phyloP scores from a whole-genome alignment of 2,113 vertebrate species.

The Nansenia antarctica region DNA sequence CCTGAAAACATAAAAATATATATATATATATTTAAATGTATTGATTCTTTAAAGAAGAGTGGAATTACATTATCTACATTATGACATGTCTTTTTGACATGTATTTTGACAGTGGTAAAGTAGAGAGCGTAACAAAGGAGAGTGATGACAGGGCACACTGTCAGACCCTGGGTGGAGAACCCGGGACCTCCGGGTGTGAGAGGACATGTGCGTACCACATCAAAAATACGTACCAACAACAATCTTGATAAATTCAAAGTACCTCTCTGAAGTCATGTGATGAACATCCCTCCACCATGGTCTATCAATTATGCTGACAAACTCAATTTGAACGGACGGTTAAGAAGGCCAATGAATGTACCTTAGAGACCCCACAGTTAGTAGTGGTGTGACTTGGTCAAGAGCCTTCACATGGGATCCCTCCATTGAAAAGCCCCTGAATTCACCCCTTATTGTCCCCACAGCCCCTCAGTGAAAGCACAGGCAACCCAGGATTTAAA shows the following conservation, averaged over 20 bases:
- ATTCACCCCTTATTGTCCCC: slow-evolving; percentile 59
- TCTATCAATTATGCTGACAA: slow-evolving; percentile 34
- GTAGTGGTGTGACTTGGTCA: slow-evolving; percentile 58
- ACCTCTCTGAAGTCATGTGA: not conserved
- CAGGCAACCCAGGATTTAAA: slow-evolving; percentile 78
- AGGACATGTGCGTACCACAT: no score
- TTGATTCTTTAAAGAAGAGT: no score
- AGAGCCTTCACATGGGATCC: slow-evolving; percentile 62
- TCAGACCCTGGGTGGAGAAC: no score
- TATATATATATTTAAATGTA: no score
- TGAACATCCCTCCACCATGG: not conserved
- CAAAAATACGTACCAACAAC: not conserved
- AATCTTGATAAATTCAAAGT: not conserved
- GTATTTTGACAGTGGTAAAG: no score
- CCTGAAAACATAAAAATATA: no score
- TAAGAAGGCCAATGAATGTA: slow-evolving; percentile 41
- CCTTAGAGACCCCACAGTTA: slow-evolving; percentile 55
- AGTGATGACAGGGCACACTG: no score
- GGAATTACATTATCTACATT: no score
- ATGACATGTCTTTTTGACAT: no score
- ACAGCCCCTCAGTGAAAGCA: slow-evolving; percentile 65
- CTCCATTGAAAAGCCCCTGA: slow-evolving; percentile 51
- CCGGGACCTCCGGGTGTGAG: no score
- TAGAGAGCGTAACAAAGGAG: no score
- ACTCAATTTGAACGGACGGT: slow-evolving; percentile 32